phyloP scores from a whole-genome alignment of 2,113 vertebrate genomes.

The Pardalotus punctatus region DNA sequence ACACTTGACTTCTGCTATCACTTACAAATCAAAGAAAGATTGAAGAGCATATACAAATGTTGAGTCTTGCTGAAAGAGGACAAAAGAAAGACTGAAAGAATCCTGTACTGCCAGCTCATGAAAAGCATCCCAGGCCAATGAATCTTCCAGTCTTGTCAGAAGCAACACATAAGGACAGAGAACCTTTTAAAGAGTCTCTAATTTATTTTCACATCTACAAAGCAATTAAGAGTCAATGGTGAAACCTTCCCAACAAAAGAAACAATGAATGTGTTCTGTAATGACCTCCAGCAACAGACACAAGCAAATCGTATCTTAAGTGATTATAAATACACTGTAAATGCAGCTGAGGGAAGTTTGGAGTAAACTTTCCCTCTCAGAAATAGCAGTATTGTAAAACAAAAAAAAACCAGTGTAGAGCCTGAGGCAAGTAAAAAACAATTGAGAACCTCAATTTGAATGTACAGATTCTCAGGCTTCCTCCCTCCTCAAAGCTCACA shows the following conservation, averaged over 20 bases:
- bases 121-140: not conserved
- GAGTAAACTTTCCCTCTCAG: not conserved
- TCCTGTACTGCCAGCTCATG: not conserved
- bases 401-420: not conserved
- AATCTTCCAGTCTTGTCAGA: not conserved
- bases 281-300: not conserved
- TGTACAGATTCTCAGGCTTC: not conserved
- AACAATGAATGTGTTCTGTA: not conserved
- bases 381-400: not conserved
- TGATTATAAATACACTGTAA: not conserved
- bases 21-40: not conserved
- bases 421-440: not conserved
- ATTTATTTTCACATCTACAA: not conserved
- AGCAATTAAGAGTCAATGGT: not conserved
- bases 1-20: constrained; percentile 12
- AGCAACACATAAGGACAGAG: not conserved
- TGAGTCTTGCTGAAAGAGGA: not conserved
- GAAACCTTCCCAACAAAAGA: not conserved
- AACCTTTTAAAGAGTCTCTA: not conserved
- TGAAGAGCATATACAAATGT: not conserved
- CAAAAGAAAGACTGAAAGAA: not conserved
- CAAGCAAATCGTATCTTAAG: not conserved
- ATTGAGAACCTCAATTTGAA: not conserved
- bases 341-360: not conserved
- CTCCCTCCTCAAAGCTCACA: not conserved